Percentiles rank a stretch among this genome's conserved stretches.
Conservation (phyloP, 2,113 vertebrate species). For the Nicator chloris region DNA sequence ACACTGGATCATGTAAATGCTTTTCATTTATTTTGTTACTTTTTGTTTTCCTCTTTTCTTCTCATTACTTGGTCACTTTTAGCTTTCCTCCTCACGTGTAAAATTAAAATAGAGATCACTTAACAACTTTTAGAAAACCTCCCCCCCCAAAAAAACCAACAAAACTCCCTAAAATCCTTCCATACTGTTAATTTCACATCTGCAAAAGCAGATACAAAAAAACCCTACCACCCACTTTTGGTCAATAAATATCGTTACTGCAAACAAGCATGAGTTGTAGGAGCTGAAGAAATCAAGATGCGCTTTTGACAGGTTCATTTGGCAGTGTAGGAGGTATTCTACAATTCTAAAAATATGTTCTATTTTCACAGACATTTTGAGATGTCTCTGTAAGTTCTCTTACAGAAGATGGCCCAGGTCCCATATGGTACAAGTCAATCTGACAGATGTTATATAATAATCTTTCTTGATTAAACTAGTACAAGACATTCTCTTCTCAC, state of each 20-base stretch:
- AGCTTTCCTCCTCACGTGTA: background rate
- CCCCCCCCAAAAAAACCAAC: background rate
- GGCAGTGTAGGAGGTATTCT: conserved; percentile 66
- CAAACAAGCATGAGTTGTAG: conserved; percentile 59
- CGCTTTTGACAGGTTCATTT: conserved; percentile 71
- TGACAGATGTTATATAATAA: conserved; percentile 67
- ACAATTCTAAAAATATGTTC: conserved; percentile 66
- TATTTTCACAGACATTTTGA: conserved; percentile 67
- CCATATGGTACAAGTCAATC: conserved; percentile 61
- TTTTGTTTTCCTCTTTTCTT: background rate
- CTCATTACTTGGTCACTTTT: background rate
- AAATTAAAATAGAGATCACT: background rate
- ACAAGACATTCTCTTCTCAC: conserved; percentile 47
- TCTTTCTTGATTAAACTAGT: conserved; percentile 49
- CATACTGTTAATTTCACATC: conserved; percentile 28
- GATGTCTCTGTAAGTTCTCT: conserved; percentile 56
- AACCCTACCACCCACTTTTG: conserved; percentile 39
- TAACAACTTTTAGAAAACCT: background rate
- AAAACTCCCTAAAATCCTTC: background rate
- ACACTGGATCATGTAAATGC: background rate
- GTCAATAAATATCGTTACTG: conserved; percentile 62
- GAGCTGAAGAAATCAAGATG: conserved; percentile 62
- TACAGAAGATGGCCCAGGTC: conserved; percentile 60
- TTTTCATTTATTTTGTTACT: background rate
- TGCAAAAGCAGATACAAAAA: conserved; percentile 30